phyloP scores from a whole-genome alignment of 2,888 invertebrate species.

The Dinocampus coccinellae region DNA sequence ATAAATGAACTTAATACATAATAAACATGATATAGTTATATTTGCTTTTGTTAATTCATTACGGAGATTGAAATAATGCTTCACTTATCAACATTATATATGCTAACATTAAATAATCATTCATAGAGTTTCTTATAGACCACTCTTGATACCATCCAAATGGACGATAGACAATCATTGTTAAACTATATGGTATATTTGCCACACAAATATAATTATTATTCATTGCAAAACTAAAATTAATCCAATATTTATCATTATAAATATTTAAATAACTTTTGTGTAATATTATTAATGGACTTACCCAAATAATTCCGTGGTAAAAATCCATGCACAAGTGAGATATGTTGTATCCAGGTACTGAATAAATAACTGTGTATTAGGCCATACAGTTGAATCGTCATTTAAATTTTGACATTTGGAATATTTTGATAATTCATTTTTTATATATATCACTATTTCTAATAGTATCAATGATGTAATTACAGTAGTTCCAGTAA shows the following conservation, averaged over 20 bases:
- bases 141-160: conserved; percentile 52
- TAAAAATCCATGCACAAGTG: conserved; percentile 46
- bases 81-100: conserved; percentile 53
- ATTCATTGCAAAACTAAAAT: conserved; percentile 42
- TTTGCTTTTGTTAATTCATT: neutral
- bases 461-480: conserved; percentile 40
- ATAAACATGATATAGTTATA: neutral
- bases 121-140: conserved; percentile 49
- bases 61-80: conserved; percentile 45
- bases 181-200: conserved; percentile 50
- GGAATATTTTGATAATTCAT: neutral
- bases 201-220: conserved; percentile 50
- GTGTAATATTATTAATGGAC: neutral
- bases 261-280: conserved; percentile 17
- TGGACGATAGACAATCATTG: conserved; percentile 46
- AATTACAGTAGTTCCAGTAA: conserved; percentile 44
- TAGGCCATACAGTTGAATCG: neutral
- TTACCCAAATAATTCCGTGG: conserved; percentile 51
- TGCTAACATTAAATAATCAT: conserved; percentile 55
- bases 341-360: conserved; percentile 19
- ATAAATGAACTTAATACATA: neutral
- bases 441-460: conserved; percentile 25
- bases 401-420: neutral
- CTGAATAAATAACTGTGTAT: neutral
- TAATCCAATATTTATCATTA: conserved; percentile 7